Percentiles rank a stretch among this genome's conserved stretches.
Evolutionary conservation across 53 echinoderm and acorn worm genomes (phyloP).

Genomic region (Echinarachnius parma): DNA sequence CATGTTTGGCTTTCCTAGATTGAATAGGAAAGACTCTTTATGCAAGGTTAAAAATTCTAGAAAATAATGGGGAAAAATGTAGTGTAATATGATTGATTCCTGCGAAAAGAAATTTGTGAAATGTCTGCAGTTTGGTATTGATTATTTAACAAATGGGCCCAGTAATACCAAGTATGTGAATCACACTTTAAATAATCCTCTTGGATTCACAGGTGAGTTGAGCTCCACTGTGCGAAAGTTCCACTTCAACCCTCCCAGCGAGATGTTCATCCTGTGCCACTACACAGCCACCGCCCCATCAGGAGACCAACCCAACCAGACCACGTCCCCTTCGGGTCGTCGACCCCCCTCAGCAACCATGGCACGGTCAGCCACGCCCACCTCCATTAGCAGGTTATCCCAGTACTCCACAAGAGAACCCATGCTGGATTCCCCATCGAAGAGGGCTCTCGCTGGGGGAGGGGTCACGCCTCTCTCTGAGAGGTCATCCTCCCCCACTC

Average conservation of each 20-base stretch:
- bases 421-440: background rate
- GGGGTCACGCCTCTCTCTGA: slow-evolving; percentile 27
- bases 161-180: too few relatives aligned
- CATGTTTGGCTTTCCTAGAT: too few relatives aligned
- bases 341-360: slow-evolving; percentile 15
- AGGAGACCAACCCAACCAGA: slow-evolving; percentile 7
- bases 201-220: slow-evolving; percentile 39
- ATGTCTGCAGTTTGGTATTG: too few relatives aligned
- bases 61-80: too few relatives aligned
- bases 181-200: too few relatives aligned
- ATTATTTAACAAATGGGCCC: too few relatives aligned
- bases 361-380: slow-evolving; percentile 45
- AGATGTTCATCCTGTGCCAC: slow-evolving; percentile 78
- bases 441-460: background rate
- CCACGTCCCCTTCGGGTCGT: slow-evolving; percentile 2
- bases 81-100: too few relatives aligned
- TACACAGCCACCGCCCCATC: slow-evolving; percentile 60
- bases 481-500: slow-evolving; percentile 43
- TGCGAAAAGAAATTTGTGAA: too few relatives aligned
- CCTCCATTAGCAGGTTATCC: slow-evolving; percentile 7
- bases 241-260: slow-evolving; percentile 75
- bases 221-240: slow-evolving; percentile 31
- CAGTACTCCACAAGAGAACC: slow-evolving; percentile 4
- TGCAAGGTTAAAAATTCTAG: too few relatives aligned
- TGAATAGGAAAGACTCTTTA: too few relatives aligned